These are phyloP conservation scores for Micromesistius poutassou DNA, from an alignment of 2,797 vertebrate genomes.

Conservation along the genomic window DNA sequence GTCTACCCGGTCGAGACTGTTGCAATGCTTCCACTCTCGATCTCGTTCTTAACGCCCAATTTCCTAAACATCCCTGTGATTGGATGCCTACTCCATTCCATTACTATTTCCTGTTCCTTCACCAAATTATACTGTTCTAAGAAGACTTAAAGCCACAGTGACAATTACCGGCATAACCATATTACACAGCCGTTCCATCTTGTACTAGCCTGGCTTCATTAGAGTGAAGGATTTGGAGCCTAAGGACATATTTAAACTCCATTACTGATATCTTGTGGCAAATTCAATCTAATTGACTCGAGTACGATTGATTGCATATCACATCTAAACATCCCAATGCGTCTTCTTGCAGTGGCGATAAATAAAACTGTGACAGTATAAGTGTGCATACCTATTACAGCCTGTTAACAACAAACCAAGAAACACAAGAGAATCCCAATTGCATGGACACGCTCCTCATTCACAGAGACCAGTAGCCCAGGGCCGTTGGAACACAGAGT, in stretches of 20 bases:
- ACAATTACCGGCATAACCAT: not conserved
- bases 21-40: not conserved
- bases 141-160: not conserved
- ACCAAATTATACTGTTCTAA: not conserved
- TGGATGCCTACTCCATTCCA: slow-evolving; percentile 2
- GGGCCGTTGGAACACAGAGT: slow-evolving; percentile 64
- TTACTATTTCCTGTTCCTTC: not conserved
- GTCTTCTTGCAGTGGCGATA: not conserved
- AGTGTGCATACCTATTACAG: not conserved
- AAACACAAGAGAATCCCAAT: slow-evolving; percentile 58
- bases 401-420: slow-evolving; percentile 29
- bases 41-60: not conserved
- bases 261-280: not conserved
- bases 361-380: not conserved
- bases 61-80: not conserved
- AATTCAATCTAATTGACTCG: slow-evolving; percentile 9
- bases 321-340: not conserved
- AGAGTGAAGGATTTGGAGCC: slow-evolving; percentile 14
- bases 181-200: not conserved
- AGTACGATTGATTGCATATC: not conserved
- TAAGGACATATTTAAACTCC: slow-evolving; percentile 3
- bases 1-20: not conserved
- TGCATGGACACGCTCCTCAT: slow-evolving; percentile 74
- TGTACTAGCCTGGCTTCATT: not conserved
- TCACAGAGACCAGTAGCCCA: slow-evolving; percentile 71